phyloP scores from a whole-genome alignment of 2,888 invertebrate genomes.

The Bruchidius siliquastri region DNA sequence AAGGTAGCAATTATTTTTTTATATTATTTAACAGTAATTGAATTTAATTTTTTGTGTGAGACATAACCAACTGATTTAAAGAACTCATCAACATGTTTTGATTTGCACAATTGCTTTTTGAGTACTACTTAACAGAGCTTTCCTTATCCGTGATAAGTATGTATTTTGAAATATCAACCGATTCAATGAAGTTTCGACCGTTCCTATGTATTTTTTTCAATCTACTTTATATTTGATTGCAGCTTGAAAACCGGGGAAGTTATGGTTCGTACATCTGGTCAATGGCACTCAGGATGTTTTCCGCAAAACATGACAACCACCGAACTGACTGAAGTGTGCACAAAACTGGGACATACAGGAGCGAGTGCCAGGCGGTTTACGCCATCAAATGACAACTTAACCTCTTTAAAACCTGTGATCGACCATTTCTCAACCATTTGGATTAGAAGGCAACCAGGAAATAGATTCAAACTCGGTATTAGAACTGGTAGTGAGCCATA shows the following conservation, averaged over 20 bases:
- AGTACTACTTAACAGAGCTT: too few relatives aligned
- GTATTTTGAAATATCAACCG: too few relatives aligned
- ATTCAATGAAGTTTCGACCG: too few relatives aligned
- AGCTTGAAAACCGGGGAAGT: slow-evolving; percentile 60
- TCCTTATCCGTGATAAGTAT: too few relatives aligned
- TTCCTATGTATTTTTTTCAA: too few relatives aligned
- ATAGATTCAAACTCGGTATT: slow-evolving; percentile 29
- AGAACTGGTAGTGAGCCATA: slow-evolving; percentile 38
- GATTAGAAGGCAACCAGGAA: slow-evolving; percentile 29
- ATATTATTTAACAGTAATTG: too few relatives aligned
- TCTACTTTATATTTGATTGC: too few relatives aligned
- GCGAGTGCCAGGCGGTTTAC: slow-evolving; percentile 48
- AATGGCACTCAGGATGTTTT: slow-evolving; percentile 71
- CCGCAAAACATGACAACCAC: slow-evolving; percentile 50
- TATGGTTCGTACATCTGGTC: slow-evolving; percentile 59
- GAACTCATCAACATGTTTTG: too few relatives aligned
- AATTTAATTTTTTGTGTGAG: too few relatives aligned
- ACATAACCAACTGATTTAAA: too few relatives aligned
- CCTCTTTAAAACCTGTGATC: slow-evolving; percentile 23
- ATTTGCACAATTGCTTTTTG: too few relatives aligned
- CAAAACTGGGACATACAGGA: slow-evolving; percentile 56
- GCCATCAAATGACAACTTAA: slow-evolving; percentile 15
- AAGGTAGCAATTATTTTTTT: slow-evolving; percentile 20
- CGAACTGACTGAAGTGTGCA: slow-evolving; percentile 58
- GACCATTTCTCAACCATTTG: slow-evolving; percentile 38